A percentile compares a stretch with the other conserved stretches of the same genome.
Evolutionary conservation across 2,888 invertebrate genomes (phyloP).

Genomic region (Hyposoter dolosus): DNA sequence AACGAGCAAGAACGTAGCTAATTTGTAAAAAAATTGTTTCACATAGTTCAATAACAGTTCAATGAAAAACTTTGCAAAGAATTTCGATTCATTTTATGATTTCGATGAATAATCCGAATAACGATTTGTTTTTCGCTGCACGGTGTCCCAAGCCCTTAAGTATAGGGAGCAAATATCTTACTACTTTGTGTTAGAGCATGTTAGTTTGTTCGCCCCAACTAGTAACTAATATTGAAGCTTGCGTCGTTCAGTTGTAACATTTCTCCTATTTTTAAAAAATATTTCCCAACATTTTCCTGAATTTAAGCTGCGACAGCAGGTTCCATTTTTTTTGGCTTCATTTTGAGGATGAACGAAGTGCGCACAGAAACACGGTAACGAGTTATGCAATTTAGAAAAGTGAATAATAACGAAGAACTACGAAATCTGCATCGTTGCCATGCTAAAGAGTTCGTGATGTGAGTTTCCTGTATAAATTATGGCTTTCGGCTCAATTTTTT

Average conservation of each 20-base stretch:
- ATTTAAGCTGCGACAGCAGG: neutral
- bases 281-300: neutral
- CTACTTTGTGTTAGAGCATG: slow-evolving; percentile 23
- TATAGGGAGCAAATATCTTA: neutral
- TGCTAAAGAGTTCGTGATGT: neutral
- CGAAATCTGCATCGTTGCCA: neutral
- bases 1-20: neutral
- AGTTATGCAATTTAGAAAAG: neutral
- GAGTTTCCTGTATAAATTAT: neutral
- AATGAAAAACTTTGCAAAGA: neutral
- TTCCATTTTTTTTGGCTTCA: neutral
- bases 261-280: neutral
- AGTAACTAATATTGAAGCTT: neutral
- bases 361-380: neutral
- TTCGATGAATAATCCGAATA: neutral
- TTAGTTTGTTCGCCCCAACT: neutral
- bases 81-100: neutral
- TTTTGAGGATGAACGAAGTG: neutral
- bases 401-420: neutral
- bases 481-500: neutral
- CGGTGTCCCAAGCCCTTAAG: neutral
- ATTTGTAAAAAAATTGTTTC: neutral
- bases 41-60: neutral
- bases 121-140: too few relatives aligned
- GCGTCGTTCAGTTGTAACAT: neutral